A percentile compares a stretch with the other conserved stretches of the same genome.
Conservation (phyloP, 35 echinoderm and acorn worm species). For the Ophioderma brevispina region DNA sequence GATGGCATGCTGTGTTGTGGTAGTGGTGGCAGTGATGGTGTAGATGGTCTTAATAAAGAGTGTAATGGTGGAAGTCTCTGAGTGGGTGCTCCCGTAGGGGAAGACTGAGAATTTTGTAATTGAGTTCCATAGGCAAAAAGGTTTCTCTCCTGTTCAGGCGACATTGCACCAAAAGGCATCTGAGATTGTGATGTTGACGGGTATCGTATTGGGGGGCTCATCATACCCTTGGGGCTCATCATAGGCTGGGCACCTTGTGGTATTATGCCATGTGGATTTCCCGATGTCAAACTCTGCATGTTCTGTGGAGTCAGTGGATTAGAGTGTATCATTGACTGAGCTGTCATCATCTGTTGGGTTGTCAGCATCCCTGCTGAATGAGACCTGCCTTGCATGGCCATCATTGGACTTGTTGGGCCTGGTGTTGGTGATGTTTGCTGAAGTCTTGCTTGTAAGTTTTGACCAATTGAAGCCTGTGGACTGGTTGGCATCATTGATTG, state of each 20-base stretch:
- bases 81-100: not conserved
- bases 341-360: not conserved
- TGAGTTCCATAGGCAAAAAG: not conserved
- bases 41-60: slow-evolving; percentile 23
- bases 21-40: slow-evolving; percentile 16
- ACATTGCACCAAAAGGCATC: not conserved
- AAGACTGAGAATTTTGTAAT: slow-evolving; percentile 3
- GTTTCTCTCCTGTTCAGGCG: not conserved
- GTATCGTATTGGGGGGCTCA: not conserved
- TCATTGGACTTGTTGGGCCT: not conserved
- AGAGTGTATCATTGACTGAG: not conserved
- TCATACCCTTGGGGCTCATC: not conserved
- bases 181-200: not conserved
- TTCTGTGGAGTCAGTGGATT: not conserved
- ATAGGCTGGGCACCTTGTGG: not conserved
- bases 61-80: slow-evolving; percentile 76
- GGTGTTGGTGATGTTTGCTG: not conserved
- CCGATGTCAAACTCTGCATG: slow-evolving; percentile 3
- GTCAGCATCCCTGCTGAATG: no score
- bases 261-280: not conserved
- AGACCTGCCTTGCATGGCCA: not conserved
- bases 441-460: not conserved
- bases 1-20: not conserved
- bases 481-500: slow-evolving; percentile 13
- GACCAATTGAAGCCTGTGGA: not conserved